Percentiles rank a stretch among this genome's conserved stretches.
Conservation (phyloP, 2,797 vertebrate genomes). For the Atherinosoma microstoma region DNA sequence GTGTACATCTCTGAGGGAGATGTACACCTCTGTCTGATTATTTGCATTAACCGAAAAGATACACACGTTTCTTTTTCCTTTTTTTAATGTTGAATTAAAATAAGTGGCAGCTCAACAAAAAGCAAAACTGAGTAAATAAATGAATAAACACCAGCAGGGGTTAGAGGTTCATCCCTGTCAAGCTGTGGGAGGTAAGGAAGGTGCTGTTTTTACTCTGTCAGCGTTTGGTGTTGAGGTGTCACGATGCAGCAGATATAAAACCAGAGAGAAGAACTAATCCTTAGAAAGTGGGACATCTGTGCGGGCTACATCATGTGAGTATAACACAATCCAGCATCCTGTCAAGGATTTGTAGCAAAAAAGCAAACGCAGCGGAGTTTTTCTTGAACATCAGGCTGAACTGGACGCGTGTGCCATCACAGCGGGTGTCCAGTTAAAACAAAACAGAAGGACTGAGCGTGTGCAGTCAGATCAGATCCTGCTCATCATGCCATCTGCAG, state of each 20-base stretch:
- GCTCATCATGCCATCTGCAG: conserved; percentile 23
- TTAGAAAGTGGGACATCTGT: conserved; percentile 64
- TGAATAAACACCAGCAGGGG: background rate
- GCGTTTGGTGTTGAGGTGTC: conserved; percentile 24
- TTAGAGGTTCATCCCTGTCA: background rate
- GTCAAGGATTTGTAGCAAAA: conserved; percentile 51
- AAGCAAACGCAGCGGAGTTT: conserved; percentile 57
- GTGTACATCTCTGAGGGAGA: too few relatives aligned
- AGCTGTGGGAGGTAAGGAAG: background rate
- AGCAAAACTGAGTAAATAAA: background rate
- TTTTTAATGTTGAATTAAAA: too few relatives aligned
- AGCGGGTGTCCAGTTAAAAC: conserved; percentile 45
- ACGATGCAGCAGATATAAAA: conserved; percentile 26
- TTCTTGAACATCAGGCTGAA: conserved; percentile 43
- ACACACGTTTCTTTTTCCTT: too few relatives aligned
- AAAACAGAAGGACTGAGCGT: conserved; percentile 23
- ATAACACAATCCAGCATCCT: conserved; percentile 68
- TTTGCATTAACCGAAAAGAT: too few relatives aligned
- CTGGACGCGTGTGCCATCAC: conserved; percentile 42
- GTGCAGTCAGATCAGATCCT: conserved; percentile 25
- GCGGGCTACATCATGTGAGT: conserved; percentile 40
- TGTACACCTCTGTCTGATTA: background rate
- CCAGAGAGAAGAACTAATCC: conserved; percentile 10
- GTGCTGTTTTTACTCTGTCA: conserved; percentile 7
- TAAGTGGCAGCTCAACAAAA: background rate